phyloP scores from a whole-genome alignment of 1,140 invertebrate species.

The Drosophila ironensis region DNA sequence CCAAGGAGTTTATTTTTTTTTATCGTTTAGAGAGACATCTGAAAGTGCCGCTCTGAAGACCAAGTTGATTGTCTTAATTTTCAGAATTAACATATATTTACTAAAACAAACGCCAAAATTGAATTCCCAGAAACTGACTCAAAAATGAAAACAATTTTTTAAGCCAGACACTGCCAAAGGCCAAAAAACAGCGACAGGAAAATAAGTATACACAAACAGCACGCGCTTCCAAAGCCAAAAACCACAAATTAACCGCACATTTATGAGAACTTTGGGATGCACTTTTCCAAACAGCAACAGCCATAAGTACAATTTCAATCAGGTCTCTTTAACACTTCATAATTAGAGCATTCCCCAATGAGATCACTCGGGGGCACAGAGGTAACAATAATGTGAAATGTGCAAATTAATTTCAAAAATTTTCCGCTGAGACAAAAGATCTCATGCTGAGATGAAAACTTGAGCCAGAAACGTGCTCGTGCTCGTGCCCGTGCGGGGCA shows the following conservation, averaged over 20 bases:
- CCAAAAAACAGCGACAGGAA: conserved; percentile 7
- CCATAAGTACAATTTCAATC: conserved; percentile 14
- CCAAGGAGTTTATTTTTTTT: conserved; percentile 21
- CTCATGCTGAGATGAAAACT: conserved; percentile 32
- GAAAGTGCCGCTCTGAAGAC: neutral
- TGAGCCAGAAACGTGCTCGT: conserved; percentile 24
- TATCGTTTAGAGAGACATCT: neutral
- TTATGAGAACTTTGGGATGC: neutral
- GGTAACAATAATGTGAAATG: conserved; percentile 14
- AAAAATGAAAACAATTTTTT: conserved; percentile 40
- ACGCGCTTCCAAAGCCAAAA: conserved; percentile 2
- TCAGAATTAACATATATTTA: conserved; percentile 45
- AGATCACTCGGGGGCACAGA: conserved; percentile 18
- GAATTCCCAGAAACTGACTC: conserved; percentile 25
- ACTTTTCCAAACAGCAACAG: no score
- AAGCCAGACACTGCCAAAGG: conserved; percentile 3
- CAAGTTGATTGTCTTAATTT: conserved; percentile 36
- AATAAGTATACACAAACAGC: conserved; percentile 5
- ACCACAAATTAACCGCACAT: conserved; percentile 1
- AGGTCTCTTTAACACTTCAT: conserved; percentile 36
- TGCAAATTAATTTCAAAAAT: conserved; percentile 55
- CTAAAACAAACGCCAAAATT: conserved; percentile 18
- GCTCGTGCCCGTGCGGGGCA: no score
- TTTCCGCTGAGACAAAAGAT: conserved; percentile 48
- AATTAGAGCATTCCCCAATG: conserved; percentile 32